Percentiles rank a stretch among this genome's conserved stretches.
Evolutionary conservation across 2,888 invertebrate species (phyloP).

Genomic region (Tenthredo amoena): DNA sequence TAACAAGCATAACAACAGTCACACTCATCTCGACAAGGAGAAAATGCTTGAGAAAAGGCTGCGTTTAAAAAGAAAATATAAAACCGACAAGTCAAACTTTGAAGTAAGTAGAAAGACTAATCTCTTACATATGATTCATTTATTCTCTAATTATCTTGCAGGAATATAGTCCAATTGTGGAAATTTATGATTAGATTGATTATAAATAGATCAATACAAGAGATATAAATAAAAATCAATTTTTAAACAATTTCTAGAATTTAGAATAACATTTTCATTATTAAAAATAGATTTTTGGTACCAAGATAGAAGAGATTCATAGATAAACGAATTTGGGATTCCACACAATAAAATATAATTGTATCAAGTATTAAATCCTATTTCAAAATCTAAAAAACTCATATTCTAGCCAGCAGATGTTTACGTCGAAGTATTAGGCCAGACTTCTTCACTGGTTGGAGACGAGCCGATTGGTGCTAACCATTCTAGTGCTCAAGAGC

Average conservation of each 20-base stretch:
- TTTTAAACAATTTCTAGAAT: too few relatives aligned
- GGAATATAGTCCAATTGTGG: background rate
- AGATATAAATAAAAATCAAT: too few relatives aligned
- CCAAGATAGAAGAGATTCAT: conserved; percentile 2
- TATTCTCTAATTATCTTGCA: background rate
- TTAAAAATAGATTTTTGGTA: conserved; percentile 62
- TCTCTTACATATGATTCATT: background rate
- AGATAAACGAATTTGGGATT: background rate
- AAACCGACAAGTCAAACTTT: conserved; percentile 75
- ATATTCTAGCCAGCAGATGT: conserved; percentile 75
- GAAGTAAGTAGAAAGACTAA: conserved; percentile 74
- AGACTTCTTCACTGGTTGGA: conserved; percentile 74
- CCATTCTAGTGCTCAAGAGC: conserved; percentile 85
- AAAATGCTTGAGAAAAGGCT: conserved; percentile 71
- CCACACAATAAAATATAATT: background rate
- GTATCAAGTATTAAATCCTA: conserved; percentile 1
- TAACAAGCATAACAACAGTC: conserved; percentile 63
- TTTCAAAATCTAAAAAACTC: conserved; percentile 20
- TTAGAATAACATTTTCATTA: background rate
- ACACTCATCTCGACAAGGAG: conserved; percentile 77
- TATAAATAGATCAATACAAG: background rate
- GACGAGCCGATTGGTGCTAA: conserved; percentile 78
- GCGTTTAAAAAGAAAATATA: conserved; percentile 77
- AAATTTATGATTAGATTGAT: background rate
- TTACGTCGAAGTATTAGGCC: conserved; percentile 73